Evolutionary conservation across 2,888 invertebrate genomes (phyloP).

Genomic region (Hylaea fasciaria): DNA sequence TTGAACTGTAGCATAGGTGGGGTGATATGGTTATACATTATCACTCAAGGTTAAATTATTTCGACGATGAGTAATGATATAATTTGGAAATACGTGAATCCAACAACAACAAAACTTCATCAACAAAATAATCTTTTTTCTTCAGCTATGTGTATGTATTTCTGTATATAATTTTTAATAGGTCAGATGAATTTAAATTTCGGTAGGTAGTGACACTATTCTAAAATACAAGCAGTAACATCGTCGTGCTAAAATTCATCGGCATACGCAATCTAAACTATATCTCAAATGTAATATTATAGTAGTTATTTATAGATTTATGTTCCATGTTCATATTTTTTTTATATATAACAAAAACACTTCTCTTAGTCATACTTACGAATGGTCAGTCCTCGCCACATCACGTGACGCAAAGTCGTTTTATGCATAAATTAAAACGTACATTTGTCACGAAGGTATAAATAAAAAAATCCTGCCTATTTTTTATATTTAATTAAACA

Average conservation of each 20-base stretch:
- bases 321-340: constrained; percentile 2
- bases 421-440: constrained; percentile 38
- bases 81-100: too few relatives aligned
- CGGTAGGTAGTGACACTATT: too few relatives aligned
- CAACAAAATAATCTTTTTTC: too few relatives aligned
- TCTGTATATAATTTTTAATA: too few relatives aligned
- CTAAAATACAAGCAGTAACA: too few relatives aligned
- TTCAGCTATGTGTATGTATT: too few relatives aligned
- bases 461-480: constrained; percentile 24
- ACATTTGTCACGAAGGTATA: constrained; percentile 36
- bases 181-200: too few relatives aligned
- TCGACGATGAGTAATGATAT: too few relatives aligned
- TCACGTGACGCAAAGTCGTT: constrained; percentile 35
- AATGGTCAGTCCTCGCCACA: constrained; percentile 26
- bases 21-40: too few relatives aligned
- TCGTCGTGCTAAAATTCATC: neutral
- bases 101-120: too few relatives aligned
- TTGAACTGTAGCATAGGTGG: too few relatives aligned
- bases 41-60: too few relatives aligned
- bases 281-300: constrained; percentile 3
- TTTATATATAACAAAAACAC: constrained; percentile 4
- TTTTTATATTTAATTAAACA: constrained; percentile 34
- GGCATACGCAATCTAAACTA: neutral
- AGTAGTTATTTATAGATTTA: constrained; percentile 14
- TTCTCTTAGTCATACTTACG: constrained; percentile 18